Evolutionary conservation across 64 coral and sea anemone species (phyloP).

Genomic region (Montipora foliosa): DNA sequence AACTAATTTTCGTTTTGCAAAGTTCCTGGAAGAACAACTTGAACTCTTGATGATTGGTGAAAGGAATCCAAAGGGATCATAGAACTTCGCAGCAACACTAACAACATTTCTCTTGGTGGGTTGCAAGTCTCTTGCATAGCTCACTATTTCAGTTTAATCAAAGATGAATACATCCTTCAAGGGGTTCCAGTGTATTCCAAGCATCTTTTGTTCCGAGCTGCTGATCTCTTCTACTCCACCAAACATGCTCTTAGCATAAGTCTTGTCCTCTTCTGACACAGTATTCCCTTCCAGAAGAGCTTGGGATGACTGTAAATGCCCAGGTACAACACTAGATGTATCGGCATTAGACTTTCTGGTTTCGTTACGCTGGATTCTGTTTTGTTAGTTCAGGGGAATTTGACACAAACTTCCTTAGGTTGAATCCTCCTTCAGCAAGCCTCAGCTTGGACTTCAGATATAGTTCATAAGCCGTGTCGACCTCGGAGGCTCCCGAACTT

Average conservation of each 20-base stretch:
- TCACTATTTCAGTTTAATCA: too few relatives aligned
- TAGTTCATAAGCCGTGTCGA: slow-evolving; percentile 16
- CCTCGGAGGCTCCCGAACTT: not conserved
- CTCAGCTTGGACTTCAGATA: slow-evolving; percentile 38
- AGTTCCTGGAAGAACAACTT: too few relatives aligned
- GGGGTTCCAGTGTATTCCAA: too few relatives aligned
- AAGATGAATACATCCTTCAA: too few relatives aligned
- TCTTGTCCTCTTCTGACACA: not conserved
- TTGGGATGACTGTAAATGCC: not conserved
- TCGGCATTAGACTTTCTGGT: not conserved
- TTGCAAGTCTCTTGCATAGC: too few relatives aligned
- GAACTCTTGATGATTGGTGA: too few relatives aligned
- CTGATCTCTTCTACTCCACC: not conserved
- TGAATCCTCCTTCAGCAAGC: slow-evolving; percentile 59
- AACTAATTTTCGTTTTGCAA: too few relatives aligned
- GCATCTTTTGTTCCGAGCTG: too few relatives aligned
- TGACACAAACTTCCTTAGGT: slow-evolving; percentile 50
- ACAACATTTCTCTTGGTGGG: too few relatives aligned
- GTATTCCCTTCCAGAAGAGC: not conserved
- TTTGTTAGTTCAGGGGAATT: slow-evolving; percentile 30
- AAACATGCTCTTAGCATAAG: slow-evolving; percentile 2
- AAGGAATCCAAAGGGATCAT: too few relatives aligned
- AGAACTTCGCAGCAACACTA: too few relatives aligned
- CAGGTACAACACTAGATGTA: not conserved
- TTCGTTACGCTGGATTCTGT: slow-evolving; percentile 10